A percentile compares a stretch with the other conserved stretches of the same genome.
Evolutionary conservation across 2,113 vertebrate genomes (phyloP).

Genomic region (Pseudolaguvia tuberculata): DNA sequence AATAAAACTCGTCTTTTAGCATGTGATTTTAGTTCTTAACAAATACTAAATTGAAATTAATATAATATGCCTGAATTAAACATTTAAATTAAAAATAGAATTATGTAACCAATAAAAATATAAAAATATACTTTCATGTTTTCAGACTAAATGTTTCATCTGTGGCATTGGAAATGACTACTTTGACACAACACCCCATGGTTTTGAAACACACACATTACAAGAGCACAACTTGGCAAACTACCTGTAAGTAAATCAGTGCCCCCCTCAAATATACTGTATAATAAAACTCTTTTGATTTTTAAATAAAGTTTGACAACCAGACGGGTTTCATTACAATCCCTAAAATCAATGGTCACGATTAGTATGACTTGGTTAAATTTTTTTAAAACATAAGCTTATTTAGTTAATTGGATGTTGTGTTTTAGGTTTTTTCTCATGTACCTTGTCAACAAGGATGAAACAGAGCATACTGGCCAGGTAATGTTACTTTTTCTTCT

Average conservation of each 20-base stretch:
- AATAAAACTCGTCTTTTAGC: no score
- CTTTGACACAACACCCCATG: constrained; percentile 94
- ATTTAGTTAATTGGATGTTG: neutral
- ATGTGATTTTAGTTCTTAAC: neutral
- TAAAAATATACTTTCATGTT: constrained; percentile 29
- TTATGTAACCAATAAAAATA: neutral
- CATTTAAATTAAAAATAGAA: neutral
- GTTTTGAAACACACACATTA: constrained; percentile 96
- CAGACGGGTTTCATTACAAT: no score
- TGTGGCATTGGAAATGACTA: constrained; percentile 98
- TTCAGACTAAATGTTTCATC: constrained; percentile 97
- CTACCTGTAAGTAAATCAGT: constrained; percentile 85
- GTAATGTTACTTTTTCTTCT: constrained; percentile 58
- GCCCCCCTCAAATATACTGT: no score
- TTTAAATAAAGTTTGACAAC: no score
- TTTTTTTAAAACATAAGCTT: neutral
- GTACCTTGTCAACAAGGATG: constrained; percentile 99
- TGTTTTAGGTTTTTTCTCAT: constrained; percentile 91
- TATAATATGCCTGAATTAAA: neutral
- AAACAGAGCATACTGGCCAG: constrained; percentile 98
- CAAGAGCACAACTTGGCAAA: constrained; percentile 99
- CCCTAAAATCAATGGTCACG: neutral
- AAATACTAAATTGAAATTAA: neutral
- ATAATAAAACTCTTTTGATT: no score
- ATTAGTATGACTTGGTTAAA: no score